Conservation (phyloP, 2,797 vertebrate species). For the Crocidura indochinensis region DNA sequence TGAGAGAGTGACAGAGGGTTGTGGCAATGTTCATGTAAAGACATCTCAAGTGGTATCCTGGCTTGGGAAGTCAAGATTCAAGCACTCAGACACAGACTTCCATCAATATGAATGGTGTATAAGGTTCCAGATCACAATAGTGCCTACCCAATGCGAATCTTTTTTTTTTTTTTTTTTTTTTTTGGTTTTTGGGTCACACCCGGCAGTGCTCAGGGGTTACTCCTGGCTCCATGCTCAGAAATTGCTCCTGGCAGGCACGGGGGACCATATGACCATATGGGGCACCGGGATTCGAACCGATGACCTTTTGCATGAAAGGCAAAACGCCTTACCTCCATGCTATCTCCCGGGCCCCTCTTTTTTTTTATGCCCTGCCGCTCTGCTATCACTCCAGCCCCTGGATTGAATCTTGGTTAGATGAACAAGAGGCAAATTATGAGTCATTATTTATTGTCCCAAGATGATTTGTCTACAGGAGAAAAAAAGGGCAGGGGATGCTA, state of each 20-base stretch:
- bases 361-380: no score
- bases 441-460: constrained; percentile 33
- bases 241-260: no score
- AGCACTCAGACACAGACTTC: neutral
- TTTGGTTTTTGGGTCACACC: no score
- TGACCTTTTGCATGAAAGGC: no score
- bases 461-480: neutral
- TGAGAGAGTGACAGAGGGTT: neutral
- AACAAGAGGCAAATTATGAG: constrained; percentile 47
- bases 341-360: no score
- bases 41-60: neutral
- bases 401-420: constrained; percentile 47
- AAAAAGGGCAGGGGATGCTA: neutral
- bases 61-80: constrained; percentile 1
- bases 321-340: no score
- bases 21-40: neutral
- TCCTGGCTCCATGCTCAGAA: no score
- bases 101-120: neutral
- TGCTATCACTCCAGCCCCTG: neutral
- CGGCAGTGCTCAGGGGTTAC: no score
- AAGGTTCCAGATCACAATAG: neutral
- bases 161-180: neutral
- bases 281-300: no score
- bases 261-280: no score
- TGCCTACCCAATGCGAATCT: constrained; percentile 35